These are phyloP conservation scores for Ciconia nigra DNA, from an alignment of 2,797 vertebrate species.

Conservation along the genomic window DNA sequence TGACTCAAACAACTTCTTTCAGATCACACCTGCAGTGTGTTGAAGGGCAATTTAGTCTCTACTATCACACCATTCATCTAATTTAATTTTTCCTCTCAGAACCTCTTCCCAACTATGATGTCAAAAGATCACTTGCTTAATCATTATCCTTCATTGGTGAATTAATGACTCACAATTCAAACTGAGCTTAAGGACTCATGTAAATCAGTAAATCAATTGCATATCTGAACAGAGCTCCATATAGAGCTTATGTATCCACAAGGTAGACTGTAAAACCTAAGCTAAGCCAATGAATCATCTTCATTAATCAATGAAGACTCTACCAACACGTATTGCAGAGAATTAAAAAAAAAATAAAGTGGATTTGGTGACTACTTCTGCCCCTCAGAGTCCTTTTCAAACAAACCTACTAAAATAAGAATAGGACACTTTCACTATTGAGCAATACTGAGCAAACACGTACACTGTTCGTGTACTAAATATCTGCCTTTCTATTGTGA, in stretches of 20 bases:
- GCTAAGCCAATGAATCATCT: neutral
- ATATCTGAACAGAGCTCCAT: neutral
- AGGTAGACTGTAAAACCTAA: neutral
- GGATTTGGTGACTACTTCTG: neutral
- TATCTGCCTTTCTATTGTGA: neutral
- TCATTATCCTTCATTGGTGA: neutral
- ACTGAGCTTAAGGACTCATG: neutral
- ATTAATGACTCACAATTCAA: neutral
- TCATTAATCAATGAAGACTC: neutral
- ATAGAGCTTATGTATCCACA: neutral
- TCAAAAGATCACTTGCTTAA: neutral
- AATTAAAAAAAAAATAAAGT: neutral
- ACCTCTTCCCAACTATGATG: neutral
- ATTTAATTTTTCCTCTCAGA: neutral
- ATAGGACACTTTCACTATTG: neutral
- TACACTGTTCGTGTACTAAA: neutral
- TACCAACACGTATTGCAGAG: neutral
- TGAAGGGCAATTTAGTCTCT: neutral
- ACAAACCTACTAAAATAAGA: neutral
- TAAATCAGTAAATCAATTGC: neutral
- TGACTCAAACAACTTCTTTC: neutral
- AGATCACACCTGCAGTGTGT: neutral
- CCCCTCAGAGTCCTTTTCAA: neutral
- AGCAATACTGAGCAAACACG: neutral
- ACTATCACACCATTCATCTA: neutral